These are phyloP conservation scores for Calliopum simillimum DNA, from an alignment of 2,888 invertebrate genomes.

Conservation along the genomic window DNA sequence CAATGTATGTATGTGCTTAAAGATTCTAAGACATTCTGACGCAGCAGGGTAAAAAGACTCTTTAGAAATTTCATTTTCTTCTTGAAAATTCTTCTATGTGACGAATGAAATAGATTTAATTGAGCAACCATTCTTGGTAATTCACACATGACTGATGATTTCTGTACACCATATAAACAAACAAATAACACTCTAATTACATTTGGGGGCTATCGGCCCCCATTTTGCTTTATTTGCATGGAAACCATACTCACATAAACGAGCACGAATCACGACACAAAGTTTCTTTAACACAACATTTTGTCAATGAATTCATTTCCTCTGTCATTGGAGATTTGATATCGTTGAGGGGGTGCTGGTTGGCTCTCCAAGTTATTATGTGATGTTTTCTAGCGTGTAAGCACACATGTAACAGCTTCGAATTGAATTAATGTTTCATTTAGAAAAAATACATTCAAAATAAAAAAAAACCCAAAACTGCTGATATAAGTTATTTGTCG, in stretches of 20 bases:
- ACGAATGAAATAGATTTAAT: conserved; percentile 1
- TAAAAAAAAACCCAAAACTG: background rate
- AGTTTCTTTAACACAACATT: too few species aligned
- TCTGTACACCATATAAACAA: background rate
- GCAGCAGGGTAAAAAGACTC: too few species aligned
- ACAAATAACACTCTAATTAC: too few species aligned
- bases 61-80: too few species aligned
- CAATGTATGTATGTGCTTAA: too few species aligned
- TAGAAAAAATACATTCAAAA: background rate
- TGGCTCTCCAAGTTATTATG: background rate
- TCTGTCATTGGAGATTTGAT: background rate
- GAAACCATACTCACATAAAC: too few species aligned
- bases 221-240: too few species aligned
- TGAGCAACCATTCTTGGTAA: background rate
- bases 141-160: conserved; percentile 2
- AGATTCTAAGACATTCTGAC: too few species aligned
- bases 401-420: background rate
- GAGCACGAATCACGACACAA: too few species aligned
- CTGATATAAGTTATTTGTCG: conserved; percentile 1
- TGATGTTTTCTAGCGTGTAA: conserved; percentile 7
- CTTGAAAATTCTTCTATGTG: background rate
- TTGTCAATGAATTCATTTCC: too few species aligned
- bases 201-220: too few species aligned
- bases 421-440: conserved; percentile 10
- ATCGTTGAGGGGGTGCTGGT: background rate